Evolutionary conservation across 2,888 invertebrate species (phyloP).

Genomic region (Sicus ferrugineus): DNA sequence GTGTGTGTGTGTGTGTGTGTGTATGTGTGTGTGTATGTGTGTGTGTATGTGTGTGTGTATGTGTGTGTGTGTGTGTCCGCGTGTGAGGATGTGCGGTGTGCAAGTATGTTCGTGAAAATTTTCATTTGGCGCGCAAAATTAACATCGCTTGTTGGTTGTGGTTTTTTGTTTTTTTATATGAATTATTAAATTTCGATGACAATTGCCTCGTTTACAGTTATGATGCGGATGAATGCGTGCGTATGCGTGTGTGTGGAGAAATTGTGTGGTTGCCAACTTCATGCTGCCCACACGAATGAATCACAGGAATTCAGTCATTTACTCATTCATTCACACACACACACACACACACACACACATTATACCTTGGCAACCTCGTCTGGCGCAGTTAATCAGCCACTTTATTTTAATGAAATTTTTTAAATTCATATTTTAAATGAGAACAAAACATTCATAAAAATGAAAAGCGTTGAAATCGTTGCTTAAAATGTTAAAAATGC

Average conservation of each 20-base stretch:
- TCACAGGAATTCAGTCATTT: neutral
- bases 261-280: too few species aligned
- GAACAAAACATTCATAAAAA: conserved; percentile 9
- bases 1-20: neutral
- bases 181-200: conserved; percentile 53
- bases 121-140: conserved; percentile 18
- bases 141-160: conserved; percentile 39
- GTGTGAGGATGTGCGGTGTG: neutral
- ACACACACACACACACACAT: conserved; percentile 12
- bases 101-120: neutral
- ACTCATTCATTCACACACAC: conserved; percentile 1
- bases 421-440: neutral
- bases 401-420: conserved; percentile 4
- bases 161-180: conserved; percentile 55
- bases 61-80: neutral
- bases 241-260: too few species aligned
- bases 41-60: neutral
- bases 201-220: conserved; percentile 32
- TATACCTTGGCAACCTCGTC: neutral
- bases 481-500: too few species aligned
- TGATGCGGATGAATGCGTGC: neutral
- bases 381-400: neutral
- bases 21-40: too few species aligned
- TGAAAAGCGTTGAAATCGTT: conserved; percentile 31
- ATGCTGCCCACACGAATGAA: too few species aligned